These are phyloP conservation scores for Caranx ignobilis DNA, from an alignment of 2,113 vertebrate genomes.

Conservation along the genomic window DNA sequence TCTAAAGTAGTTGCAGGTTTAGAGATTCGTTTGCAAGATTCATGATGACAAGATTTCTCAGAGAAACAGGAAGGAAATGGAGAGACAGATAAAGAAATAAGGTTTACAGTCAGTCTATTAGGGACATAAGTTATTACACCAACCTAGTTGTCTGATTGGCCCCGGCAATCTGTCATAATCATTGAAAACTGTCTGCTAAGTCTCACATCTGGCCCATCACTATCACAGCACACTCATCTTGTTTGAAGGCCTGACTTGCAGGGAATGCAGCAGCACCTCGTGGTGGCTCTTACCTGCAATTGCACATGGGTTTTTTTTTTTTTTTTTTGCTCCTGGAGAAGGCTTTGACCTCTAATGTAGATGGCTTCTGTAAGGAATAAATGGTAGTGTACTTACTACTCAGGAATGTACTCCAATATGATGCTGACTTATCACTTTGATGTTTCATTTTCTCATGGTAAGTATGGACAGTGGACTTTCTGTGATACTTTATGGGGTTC, in stretches of 20 bases:
- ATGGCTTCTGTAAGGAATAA: conserved; percentile 35
- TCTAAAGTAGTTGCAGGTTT: background rate
- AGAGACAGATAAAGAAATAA: conserved; percentile 10
- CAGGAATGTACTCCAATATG: conserved; percentile 63
- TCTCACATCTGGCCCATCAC: conserved; percentile 70
- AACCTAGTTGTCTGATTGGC: conserved; percentile 77
- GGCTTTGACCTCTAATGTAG: conserved; percentile 2
- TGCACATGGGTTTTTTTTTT: conserved; percentile 10
- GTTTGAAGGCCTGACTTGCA: conserved; percentile 37
- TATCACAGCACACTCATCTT: conserved; percentile 60
- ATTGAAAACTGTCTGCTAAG: conserved; percentile 57
- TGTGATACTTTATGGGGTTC: conserved; percentile 10
- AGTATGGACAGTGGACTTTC: conserved; percentile 59
- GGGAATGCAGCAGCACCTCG: conserved; percentile 65
- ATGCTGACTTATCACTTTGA: conserved; percentile 52
- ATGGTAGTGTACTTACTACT: conserved; percentile 34
- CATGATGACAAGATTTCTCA: conserved; percentile 6
- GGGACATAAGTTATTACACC: conserved; percentile 28
- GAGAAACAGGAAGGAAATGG: background rate
- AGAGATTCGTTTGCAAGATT: background rate
- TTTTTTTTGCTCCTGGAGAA: background rate
- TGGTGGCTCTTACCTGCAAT: conserved; percentile 61
- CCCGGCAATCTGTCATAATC: conserved; percentile 82
- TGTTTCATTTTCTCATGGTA: conserved; percentile 66
- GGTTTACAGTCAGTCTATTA: conserved; percentile 22